Percentiles rank a stretch among this genome's conserved stretches.
Conservation (phyloP, 1,140 invertebrate genomes). For the Asbolus verrucosus region DNA sequence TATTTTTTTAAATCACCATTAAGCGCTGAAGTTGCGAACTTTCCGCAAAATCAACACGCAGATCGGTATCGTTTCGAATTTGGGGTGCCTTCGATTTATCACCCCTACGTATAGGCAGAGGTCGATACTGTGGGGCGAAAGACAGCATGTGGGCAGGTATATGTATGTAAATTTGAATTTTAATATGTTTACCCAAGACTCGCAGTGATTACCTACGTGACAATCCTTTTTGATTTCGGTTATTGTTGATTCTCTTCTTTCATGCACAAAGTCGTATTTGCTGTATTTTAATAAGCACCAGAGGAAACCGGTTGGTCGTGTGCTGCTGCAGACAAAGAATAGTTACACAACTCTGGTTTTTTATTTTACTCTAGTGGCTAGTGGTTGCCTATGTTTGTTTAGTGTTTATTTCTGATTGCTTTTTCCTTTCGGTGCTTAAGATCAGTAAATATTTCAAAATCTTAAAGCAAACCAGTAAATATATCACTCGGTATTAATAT, state of each 20-base stretch:
- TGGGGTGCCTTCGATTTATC: too few relatives aligned
- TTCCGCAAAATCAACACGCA: too few relatives aligned
- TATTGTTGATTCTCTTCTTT: slow-evolving; percentile 18
- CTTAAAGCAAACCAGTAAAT: too few relatives aligned
- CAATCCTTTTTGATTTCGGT: slow-evolving; percentile 11
- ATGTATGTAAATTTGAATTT: slow-evolving; percentile 14
- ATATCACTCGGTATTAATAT: too few relatives aligned
- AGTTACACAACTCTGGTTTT: slow-evolving; percentile 24
- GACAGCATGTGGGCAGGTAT: too few relatives aligned
- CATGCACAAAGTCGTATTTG: background rate
- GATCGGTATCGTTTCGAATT: too few relatives aligned
- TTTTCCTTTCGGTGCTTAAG: too few relatives aligned
- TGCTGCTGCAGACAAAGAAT: slow-evolving; percentile 40
- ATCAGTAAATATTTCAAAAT: too few relatives aligned
- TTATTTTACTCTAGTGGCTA: background rate
- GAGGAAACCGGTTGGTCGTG: slow-evolving; percentile 40
- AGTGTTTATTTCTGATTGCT: background rate
- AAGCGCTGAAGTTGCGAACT: too few relatives aligned
- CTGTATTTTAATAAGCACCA: slow-evolving; percentile 1
- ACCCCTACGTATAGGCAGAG: too few relatives aligned
- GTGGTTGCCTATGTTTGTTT: background rate
- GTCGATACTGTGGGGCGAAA: too few relatives aligned
- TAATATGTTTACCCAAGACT: background rate
- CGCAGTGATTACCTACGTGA: slow-evolving; percentile 11
- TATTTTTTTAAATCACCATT: too few relatives aligned